phyloP scores from a whole-genome alignment of 2,797 vertebrate species.

The Scolopax bukidnonensis region DNA sequence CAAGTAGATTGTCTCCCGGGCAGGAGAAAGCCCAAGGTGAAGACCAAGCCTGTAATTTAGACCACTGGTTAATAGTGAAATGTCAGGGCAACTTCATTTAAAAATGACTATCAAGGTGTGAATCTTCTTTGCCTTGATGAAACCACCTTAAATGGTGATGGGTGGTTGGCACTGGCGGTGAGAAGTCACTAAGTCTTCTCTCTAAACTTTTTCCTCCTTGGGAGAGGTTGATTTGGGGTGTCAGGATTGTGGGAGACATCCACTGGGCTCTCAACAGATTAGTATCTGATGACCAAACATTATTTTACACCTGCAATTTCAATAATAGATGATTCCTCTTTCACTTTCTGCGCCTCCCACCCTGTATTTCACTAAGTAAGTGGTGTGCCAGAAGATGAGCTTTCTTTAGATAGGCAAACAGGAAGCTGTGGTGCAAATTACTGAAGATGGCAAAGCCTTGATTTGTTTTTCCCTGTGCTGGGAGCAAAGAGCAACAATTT shows the following conservation, averaged over 20 bases:
- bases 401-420: constrained; percentile 36
- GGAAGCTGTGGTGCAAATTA: constrained; percentile 9
- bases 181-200: not conserved
- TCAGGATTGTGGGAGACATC: constrained; percentile 24
- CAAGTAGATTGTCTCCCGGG: not conserved
- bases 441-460: not conserved
- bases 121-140: constrained; percentile 32
- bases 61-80: not conserved
- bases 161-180: not conserved
- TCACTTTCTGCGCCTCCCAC: constrained; percentile 5
- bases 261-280: constrained; percentile 16
- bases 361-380: not conserved
- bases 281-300: constrained; percentile 49
- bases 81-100: constrained; percentile 10
- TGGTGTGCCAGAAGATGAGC: not conserved
- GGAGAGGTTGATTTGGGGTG: not conserved
- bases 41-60: constrained; percentile 9
- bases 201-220: not conserved
- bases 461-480: not conserved
- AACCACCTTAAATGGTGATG: not conserved
- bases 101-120: not conserved
- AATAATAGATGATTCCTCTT: not conserved
- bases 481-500: not conserved
- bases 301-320: constrained; percentile 36
- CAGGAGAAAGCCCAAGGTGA: not conserved